Percentiles rank a stretch among this genome's conserved stretches.
phyloP scores from a whole-genome alignment of 2,888 invertebrate species.

The Andrena hattorfiana region DNA sequence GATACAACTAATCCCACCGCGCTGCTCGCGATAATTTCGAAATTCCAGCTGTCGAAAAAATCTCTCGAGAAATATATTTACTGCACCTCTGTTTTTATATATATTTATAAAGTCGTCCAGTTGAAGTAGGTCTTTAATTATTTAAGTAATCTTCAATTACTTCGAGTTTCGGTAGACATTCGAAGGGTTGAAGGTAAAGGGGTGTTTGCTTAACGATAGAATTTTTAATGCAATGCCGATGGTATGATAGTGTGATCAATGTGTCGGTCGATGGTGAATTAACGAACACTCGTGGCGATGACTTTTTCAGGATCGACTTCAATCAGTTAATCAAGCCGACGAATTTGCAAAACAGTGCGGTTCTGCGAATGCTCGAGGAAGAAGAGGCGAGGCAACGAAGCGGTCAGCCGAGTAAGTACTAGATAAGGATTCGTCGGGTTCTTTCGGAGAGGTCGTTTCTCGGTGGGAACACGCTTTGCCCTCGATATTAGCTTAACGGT shows the following conservation, averaged over 20 bases:
- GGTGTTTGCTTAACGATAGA: background rate
- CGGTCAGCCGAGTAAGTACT: constrained; percentile 88
- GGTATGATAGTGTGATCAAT: background rate
- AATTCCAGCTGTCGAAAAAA: too few species aligned
- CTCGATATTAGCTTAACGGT: background rate
- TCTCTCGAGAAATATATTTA: too few species aligned
- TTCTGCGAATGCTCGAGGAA: constrained; percentile 93
- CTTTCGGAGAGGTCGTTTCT: constrained; percentile 14
- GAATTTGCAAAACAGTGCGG: constrained; percentile 94
- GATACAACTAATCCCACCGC: background rate
- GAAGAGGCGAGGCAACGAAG: constrained; percentile 90
- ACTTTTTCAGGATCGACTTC: constrained; percentile 91
- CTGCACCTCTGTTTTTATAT: too few species aligned
- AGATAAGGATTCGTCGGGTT: background rate
- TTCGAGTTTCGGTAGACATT: background rate
- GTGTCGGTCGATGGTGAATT: background rate
- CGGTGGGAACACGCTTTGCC: background rate
- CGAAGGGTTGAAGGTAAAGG: background rate
- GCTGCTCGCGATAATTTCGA: too few species aligned
- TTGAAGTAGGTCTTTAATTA: too few species aligned
- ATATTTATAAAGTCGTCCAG: too few species aligned
- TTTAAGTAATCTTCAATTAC: background rate
- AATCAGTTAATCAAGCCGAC: constrained; percentile 91
- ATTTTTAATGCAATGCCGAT: background rate
- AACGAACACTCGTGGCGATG: background rate